These are phyloP conservation scores for Neofelis nebulosa DNA, from an alignment of 2,113 vertebrate species.

Conservation along the genomic window DNA sequence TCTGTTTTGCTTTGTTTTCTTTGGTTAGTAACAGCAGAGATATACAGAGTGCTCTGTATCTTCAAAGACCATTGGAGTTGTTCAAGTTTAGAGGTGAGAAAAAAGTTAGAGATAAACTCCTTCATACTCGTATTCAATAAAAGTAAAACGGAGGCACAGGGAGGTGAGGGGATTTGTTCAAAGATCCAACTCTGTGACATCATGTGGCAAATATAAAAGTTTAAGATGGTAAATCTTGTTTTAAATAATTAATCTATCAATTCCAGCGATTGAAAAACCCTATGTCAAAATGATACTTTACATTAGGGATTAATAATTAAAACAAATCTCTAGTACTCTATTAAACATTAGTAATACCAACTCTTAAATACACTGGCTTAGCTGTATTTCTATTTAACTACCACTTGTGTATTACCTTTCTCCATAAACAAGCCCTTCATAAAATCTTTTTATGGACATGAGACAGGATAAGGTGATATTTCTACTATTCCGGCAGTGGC, in stretches of 20 bases:
- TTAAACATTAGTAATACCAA: not conserved
- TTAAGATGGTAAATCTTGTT: not conserved
- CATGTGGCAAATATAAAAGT: not conserved
- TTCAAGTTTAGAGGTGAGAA: not conserved
- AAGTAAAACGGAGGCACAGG: not conserved
- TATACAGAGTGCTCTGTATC: not conserved
- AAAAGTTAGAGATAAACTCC: not conserved
- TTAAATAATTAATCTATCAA: not conserved
- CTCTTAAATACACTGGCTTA: constrained; percentile 27
- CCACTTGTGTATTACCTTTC: not conserved
- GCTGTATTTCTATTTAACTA: not conserved
- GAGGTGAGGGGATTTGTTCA: not conserved
- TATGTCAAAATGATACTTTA: not conserved
- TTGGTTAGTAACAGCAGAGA: not conserved
- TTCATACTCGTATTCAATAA: not conserved
- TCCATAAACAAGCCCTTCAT: not conserved
- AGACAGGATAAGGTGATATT: not conserved
- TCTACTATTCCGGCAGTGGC: not conserved
- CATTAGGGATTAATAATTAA: not conserved
- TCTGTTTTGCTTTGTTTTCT: not conserved
- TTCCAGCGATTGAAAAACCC: not conserved
- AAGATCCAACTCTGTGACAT: not conserved
- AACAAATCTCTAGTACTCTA: not conserved
- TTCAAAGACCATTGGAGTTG: not conserved
- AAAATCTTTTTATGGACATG: not conserved